Evolutionary conservation across 2,113 vertebrate genomes (phyloP).

Genomic region (Atrichornis clamosus): DNA sequence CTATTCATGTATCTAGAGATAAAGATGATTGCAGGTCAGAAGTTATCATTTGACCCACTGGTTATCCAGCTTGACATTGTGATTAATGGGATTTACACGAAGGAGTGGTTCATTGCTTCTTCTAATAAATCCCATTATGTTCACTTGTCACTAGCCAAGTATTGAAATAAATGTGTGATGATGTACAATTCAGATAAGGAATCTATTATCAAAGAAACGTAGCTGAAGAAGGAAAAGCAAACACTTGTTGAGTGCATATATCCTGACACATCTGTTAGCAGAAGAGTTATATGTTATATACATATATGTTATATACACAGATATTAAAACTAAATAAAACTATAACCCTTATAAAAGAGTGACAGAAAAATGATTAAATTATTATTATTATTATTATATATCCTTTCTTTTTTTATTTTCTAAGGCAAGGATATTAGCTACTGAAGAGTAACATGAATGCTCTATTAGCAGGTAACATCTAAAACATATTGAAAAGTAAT

Average conservation of each 20-base stretch:
- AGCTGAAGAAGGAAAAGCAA: neutral
- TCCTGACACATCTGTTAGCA: neutral
- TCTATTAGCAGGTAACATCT: too few relatives aligned
- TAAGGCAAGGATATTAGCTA: neutral
- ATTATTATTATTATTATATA: too few relatives aligned
- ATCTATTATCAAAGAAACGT: neutral
- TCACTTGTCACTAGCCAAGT: slow-evolving; percentile 12
- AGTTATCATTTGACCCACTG: neutral
- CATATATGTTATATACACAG: neutral
- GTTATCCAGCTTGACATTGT: slow-evolving; percentile 13
- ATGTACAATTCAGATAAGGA: slow-evolving; percentile 18
- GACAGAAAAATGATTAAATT: neutral
- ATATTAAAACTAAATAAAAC: neutral
- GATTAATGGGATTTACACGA: slow-evolving; percentile 52
- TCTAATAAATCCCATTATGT: slow-evolving; percentile 18
- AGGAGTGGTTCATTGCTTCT: neutral
- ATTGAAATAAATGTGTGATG: slow-evolving; percentile 44
- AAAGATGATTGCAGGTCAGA: slow-evolving; percentile 23
- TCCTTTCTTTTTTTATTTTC: neutral
- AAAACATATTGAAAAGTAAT: too few relatives aligned
- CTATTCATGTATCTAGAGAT: neutral
- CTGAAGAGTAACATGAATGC: too few relatives aligned
- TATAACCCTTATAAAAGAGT: neutral
- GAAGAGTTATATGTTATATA: neutral
- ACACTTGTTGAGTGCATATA: neutral